Evolutionary conservation across 2,113 vertebrate genomes (phyloP), one percentile per base, ranked within the genome.

Genomic region (Vulpes ferrilata): DNA sequence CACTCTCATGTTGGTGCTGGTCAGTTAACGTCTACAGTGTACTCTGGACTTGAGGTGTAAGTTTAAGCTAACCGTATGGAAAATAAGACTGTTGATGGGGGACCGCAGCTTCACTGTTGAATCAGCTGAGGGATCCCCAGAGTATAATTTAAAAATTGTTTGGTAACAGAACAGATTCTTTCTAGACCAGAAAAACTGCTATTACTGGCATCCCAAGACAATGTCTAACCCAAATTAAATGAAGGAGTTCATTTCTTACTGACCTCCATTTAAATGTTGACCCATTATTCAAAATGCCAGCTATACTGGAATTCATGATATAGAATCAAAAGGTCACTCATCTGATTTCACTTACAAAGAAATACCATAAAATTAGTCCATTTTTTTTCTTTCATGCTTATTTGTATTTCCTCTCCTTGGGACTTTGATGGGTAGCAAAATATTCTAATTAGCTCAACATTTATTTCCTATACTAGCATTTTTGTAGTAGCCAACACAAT

Each of bases 161-260:
- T 87, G 92, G 94, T 97, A 95, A 81, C 88, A 94, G 78, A 88
- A 95, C 78, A 92, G 43, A 93, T 89, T 97, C 38, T 93, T 96
- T 97, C 57, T 97, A 96, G 93, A 93, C 80, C 82, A 94, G 88
- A 35, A 88, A 92, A 65, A 85, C 60, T 94, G 87, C 94, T 98
- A 97, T 97, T 97, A 95, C 35, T 97, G 83, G 85, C 87, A 96
- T 97, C 97, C 96, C 97, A 92, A 96, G 97, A 94, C 87, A 97
- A 94, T 93, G 94, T 94, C 87, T 98, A 98, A 98, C 97, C 97
- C 85, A 97, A 60, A 97, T 97, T 98, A 96, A 96, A 83, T 95
- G 57, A 92, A 97, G 51, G 35, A 98, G 92, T 93, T 97, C 79
- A 93, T 93, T 96, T 93, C 53, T 96, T 89, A 64, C 74, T 97